Conservation (phyloP, 2,797 vertebrate species). For the Pseudomugil gertrudae region DNA sequence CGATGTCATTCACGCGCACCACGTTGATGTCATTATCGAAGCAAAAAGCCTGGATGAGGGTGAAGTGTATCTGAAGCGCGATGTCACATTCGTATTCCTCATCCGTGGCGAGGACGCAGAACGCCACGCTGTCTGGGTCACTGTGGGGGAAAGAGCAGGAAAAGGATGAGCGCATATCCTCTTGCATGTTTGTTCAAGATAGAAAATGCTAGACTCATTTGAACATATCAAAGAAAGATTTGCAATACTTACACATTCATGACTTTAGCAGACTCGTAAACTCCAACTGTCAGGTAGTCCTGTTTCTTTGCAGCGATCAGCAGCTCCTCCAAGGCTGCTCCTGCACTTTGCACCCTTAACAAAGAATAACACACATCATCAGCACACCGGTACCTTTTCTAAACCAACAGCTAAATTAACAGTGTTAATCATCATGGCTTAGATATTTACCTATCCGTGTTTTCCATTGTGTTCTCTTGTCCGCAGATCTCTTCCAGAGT, state of each 20-base stretch:
- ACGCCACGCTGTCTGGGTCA: slow-evolving; percentile 94
- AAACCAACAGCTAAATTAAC: not conserved
- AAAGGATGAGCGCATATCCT: slow-evolving; percentile 17
- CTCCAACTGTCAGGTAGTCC: slow-evolving; percentile 93
- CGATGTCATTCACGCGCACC: slow-evolving; percentile 91
- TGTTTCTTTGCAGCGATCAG: slow-evolving; percentile 92
- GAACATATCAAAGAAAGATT: not conserved
- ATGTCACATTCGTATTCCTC: slow-evolving; percentile 95
- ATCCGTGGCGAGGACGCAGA: slow-evolving; percentile 93
- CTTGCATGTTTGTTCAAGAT: not conserved
- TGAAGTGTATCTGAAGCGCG: slow-evolving; percentile 98
- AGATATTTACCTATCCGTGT: slow-evolving; percentile 85
- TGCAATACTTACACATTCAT: slow-evolving; percentile 94
- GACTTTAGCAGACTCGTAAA: slow-evolving; percentile 97
- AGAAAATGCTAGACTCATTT: rapidly evolving
- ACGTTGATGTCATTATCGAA: slow-evolving; percentile 98
- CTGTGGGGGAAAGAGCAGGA: slow-evolving; percentile 69
- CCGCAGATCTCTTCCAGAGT: slow-evolving; percentile 93
- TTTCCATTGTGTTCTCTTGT: slow-evolving; percentile 86
- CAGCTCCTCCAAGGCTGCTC: slow-evolving; percentile 91
- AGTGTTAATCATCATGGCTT: not conserved
- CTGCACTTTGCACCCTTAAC: slow-evolving; percentile 90
- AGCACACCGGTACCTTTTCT: slow-evolving; percentile 16
- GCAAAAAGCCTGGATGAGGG: slow-evolving; percentile 97
- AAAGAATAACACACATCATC: slow-evolving; percentile 38